Base-by-base conservation (phyloP, 2,797 vertebrate species). In the Parambassis ranga region DNA sequence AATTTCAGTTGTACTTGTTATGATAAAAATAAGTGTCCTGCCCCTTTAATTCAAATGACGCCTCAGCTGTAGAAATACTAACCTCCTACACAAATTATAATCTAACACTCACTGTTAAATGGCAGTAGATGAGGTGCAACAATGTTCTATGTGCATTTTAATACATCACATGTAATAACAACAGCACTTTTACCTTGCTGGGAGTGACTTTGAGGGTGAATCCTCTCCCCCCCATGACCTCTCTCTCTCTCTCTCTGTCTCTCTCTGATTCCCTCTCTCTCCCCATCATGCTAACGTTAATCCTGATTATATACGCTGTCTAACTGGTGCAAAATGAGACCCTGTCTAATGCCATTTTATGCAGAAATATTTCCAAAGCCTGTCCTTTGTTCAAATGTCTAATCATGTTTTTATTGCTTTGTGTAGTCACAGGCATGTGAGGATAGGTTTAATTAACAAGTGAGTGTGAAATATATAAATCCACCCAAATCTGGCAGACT, bases 221-320 rank as follows among this genome's bases (percentile, higher is more conserved):
- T 62, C 76, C 51, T 70, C 27, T 64, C 64, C 66, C 47, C 47
- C 46, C 58, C 24, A 11, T 49, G 27, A 65, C 32, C 16, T 39
- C 42, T 49, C 24, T 43, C 43, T 48, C 33, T 38, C 22, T 15
- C 23, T n/a, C 33, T 46, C 7, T 26, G 28, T 39, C 28, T 43
- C 14, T 52, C 28, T 50, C 33, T 35, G 10, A 46, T 22, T 64
- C 47, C 13, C 41, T 66, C 55, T 35, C 65, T 60, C 56, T 31
- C 52, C 38, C 65, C 71, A 65, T 83, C 71, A 71, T 48, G 63
- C 77, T 77, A 61, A 82, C 88, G 85, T 87, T 91, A 87, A 90
- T 92, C 90, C 87, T 65, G 78, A 90, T 90, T 91, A 89, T 86
- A 79, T 79, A 84, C 42, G 52, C 73, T 51, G 57, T 75, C 71